Conservation (phyloP, 1,140 invertebrate species). For the Psilanteris sp. region DNA sequence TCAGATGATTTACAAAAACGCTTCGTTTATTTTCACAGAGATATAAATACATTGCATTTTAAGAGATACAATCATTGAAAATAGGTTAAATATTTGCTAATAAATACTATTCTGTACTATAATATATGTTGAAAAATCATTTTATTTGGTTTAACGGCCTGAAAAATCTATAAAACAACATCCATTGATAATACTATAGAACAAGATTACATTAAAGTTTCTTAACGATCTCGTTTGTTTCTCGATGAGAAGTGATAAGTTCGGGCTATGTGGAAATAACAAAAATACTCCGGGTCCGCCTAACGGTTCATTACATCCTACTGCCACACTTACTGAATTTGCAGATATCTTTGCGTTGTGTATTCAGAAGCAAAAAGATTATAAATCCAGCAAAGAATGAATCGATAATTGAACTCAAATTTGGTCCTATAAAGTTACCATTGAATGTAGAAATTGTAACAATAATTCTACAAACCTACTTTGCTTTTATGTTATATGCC, state of each 20-base stretch:
- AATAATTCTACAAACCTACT: slow-evolving; percentile 45
- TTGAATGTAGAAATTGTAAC: slow-evolving; percentile 17
- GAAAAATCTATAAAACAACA: slow-evolving; percentile 5
- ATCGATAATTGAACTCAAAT: slow-evolving; percentile 36
- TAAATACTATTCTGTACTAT: too few species aligned
- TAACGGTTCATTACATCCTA: slow-evolving; percentile 76
- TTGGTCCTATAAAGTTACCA: slow-evolving; percentile 12
- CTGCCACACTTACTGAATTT: slow-evolving; percentile 74
- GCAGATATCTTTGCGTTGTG: slow-evolving; percentile 43
- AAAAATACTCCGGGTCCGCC: slow-evolving; percentile 70
- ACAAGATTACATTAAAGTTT: slow-evolving; percentile 39
- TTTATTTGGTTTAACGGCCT: too few species aligned
- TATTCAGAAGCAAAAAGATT: slow-evolving; percentile 39
- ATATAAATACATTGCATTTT: too few species aligned
- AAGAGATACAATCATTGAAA: too few species aligned
- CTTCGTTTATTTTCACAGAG: too few species aligned
- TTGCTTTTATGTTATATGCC: too few species aligned
- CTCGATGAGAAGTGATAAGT: slow-evolving; percentile 56
- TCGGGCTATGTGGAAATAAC: slow-evolving; percentile 68
- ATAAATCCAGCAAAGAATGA: slow-evolving; percentile 20
- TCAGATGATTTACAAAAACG: too few species aligned
- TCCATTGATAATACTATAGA: slow-evolving; percentile 1
- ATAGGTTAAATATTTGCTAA: too few species aligned
- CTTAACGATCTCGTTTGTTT: slow-evolving; percentile 57
- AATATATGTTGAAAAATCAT: too few species aligned